Percentiles rank a stretch among this genome's conserved stretches.
These are phyloP conservation scores for Agelas oroides DNA, from an alignment of 37 sponge, comb jelly and placozoan genomes.

Conservation along the genomic window DNA sequence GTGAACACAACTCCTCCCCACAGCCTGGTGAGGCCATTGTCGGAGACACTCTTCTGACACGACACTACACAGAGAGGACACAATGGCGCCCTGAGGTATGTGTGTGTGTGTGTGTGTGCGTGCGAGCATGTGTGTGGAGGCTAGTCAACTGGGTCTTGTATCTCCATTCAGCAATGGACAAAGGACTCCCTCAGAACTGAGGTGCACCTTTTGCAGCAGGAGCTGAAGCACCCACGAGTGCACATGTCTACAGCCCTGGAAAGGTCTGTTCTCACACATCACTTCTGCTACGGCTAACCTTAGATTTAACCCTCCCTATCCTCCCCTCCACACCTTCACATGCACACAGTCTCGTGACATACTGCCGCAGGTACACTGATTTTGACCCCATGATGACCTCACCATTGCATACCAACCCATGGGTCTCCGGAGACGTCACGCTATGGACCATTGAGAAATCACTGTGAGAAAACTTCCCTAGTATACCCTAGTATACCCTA, in stretches of 20 bases:
- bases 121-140: no score
- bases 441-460: conserved; percentile 62
- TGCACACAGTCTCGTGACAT: conserved; percentile 34
- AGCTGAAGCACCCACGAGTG: neutral
- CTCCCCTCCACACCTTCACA: neutral
- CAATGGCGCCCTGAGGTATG: conserved; percentile 4
- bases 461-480: no score
- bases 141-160: no score
- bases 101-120: no score
- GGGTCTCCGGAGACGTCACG: conserved; percentile 58
- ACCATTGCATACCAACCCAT: conserved; percentile 65
- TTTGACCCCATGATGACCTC: conserved; percentile 71
- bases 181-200: conserved; percentile 21
- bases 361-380: conserved; percentile 43
- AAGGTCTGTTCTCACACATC: conserved; percentile 34
- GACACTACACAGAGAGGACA: conserved; percentile 11
- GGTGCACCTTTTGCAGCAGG: neutral
- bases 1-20: neutral
- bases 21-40: conserved; percentile 34
- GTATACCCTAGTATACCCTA: no score
- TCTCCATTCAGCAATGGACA: conserved; percentile 7
- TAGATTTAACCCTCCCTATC: no score
- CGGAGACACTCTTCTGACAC: conserved; percentile 34
- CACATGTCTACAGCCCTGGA: conserved; percentile 62
- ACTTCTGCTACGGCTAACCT: no score